Evolutionary conservation across 2,888 invertebrate genomes (phyloP).

Genomic region (Limnephilus lunatus): DNA sequence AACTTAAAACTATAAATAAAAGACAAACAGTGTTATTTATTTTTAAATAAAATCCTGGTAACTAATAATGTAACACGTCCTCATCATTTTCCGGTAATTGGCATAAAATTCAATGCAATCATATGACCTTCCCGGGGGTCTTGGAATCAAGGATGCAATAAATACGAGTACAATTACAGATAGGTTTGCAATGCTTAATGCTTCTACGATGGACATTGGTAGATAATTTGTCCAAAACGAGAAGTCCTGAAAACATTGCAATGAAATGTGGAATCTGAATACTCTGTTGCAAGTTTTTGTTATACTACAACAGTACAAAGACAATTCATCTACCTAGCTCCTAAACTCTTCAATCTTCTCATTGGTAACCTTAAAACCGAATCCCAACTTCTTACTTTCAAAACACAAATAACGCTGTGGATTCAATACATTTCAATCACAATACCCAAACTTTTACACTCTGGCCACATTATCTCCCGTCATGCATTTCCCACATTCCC

Average conservation of each 20-base stretch:
- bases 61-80: background rate
- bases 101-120: background rate
- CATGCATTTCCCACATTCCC: too few relatives aligned
- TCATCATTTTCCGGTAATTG: background rate
- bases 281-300: too few relatives aligned
- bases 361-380: too few relatives aligned
- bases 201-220: background rate
- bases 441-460: too few relatives aligned
- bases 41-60: background rate
- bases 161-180: background rate
- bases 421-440: too few relatives aligned
- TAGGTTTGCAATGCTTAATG: background rate
- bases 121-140: background rate
- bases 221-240: background rate
- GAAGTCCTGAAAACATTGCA: background rate
- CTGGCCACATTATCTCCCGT: too few relatives aligned
- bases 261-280: background rate
- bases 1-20: too few relatives aligned
- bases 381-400: too few relatives aligned
- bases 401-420: too few relatives aligned
- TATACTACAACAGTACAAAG: too few relatives aligned
- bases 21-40: background rate
- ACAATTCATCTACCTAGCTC: too few relatives aligned
- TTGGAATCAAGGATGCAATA: slow-evolving; percentile 2
- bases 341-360: too few relatives aligned